These are phyloP conservation scores for Ammodytes dubius DNA, from an alignment of 2,113 vertebrate species.

Conservation along the genomic window DNA sequence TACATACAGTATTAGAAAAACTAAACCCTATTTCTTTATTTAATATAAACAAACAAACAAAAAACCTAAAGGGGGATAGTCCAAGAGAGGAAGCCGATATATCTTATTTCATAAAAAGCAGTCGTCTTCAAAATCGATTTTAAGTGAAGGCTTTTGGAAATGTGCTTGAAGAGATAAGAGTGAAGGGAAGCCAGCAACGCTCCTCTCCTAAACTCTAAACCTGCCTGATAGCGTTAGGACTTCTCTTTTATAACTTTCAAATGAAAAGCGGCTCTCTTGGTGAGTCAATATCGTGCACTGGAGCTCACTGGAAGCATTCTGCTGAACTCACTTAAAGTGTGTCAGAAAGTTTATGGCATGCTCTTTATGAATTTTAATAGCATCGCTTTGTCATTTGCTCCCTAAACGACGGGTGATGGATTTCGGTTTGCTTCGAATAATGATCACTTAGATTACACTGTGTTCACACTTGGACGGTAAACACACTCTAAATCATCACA, in stretches of 20 bases:
- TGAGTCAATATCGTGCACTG: slow-evolving; percentile 45
- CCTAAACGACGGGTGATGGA: slow-evolving; percentile 46
- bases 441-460: slow-evolving; percentile 61
- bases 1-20: too few relatives aligned
- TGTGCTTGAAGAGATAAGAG: slow-evolving; percentile 79
- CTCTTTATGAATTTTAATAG: slow-evolving; percentile 61
- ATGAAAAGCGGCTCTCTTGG: slow-evolving; percentile 57
- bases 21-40: too few relatives aligned
- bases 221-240: slow-evolving; percentile 59
- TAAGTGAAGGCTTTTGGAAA: slow-evolving; percentile 70
- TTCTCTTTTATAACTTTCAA: slow-evolving; percentile 55
- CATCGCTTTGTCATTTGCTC: slow-evolving; percentile 38
- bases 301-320: slow-evolving; percentile 65
- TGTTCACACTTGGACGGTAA: slow-evolving; percentile 51
- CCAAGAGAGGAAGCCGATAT: slow-evolving; percentile 21
- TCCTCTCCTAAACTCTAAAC: slow-evolving; percentile 64
- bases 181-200: slow-evolving; percentile 53
- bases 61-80: background rate
- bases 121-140: slow-evolving; percentile 74
- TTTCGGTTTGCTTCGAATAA: slow-evolving; percentile 48
- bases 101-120: slow-evolving; percentile 70
- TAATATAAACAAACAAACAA: too few relatives aligned
- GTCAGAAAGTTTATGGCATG: slow-evolving; percentile 56
- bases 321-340: slow-evolving; percentile 63
- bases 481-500: slow-evolving; percentile 61